Base-by-base conservation (phyloP, 1,140 invertebrate genomes). In the Cydia fagiglandana region DNA sequence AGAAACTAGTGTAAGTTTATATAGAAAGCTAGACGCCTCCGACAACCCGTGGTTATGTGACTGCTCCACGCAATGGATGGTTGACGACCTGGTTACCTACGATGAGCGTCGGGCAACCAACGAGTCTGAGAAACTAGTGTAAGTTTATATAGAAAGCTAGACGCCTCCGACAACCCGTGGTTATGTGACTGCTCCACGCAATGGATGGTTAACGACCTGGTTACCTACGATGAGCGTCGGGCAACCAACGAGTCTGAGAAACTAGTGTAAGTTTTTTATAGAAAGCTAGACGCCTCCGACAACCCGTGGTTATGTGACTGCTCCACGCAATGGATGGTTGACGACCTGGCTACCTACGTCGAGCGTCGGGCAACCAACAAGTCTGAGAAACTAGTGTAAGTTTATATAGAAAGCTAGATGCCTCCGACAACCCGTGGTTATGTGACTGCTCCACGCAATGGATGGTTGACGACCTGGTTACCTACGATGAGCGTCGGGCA, bases 311-410 rank as follows among this genome's bases (percentile, higher is more conserved):
- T 4, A 47, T 47, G 45, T 47, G 45, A 47, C 45, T 47, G 95
- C 81, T 93, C 95, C 64, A 97, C 96, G 79, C 95, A 96, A 84
- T 96, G 95, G 94, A 93, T 97, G 88, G 95, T 97, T 0, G 93
- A 94, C 38, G 90, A 91, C 13, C 83, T 96, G 34, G 93, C 95
- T 9, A 93, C 94, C 0, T 86, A 93, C 15, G 85, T 94, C 0
- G 87, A 91, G 6, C 73, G 34, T 0, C 83, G 82, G 13, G 75
- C 64, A 0, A 64, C 68, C 1, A 91, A 91, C 56, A 77, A 81
- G 15, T 83, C 87, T 12, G 79, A 79, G 7, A 79, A 83, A 9
- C 88, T 92, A 86, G 74, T 88, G 89, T 91, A 84, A 86, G 89
- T 86, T 56, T 34, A 41, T 13, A 45, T 15, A 13, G 7, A 15